Evolutionary conservation across 1,140 invertebrate genomes (phyloP).

Genomic region (Drosophila arizonae): DNA sequence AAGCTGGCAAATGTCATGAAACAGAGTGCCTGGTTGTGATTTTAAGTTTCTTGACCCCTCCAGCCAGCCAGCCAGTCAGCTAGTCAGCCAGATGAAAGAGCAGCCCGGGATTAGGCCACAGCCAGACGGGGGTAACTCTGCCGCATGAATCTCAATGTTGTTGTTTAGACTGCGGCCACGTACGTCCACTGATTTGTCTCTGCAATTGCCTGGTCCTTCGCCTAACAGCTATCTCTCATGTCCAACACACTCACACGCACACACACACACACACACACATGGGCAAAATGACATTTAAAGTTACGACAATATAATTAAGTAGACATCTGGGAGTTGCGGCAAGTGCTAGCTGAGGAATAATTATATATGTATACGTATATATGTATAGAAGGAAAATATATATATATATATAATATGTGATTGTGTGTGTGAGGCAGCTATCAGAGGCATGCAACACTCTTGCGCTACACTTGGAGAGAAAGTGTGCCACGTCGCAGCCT

Average conservation of each 20-base stretch:
- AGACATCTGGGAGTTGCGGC: constrained; percentile 68
- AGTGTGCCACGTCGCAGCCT: constrained; percentile 49
- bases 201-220: constrained; percentile 19
- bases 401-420: neutral
- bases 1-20: constrained; percentile 65
- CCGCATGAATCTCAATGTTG: constrained; percentile 76
- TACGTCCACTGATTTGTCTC: constrained; percentile 65
- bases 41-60: constrained; percentile 63
- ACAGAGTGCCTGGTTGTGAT: constrained; percentile 64
- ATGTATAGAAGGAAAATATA: constrained; percentile 24
- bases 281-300: constrained; percentile 78
- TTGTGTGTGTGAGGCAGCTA: neutral
- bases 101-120: constrained; percentile 29
- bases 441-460: constrained; percentile 62
- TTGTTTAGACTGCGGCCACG: constrained; percentile 55
- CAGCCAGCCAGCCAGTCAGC: neutral
- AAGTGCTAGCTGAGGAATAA: constrained; percentile 62
- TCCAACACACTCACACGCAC: constrained; percentile 15
- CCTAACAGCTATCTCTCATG: too few relatives aligned
- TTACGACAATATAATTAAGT: constrained; percentile 80
- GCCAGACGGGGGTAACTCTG: constrained; percentile 25
- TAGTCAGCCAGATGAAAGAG: constrained; percentile 18
- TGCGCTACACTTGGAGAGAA: constrained; percentile 40
- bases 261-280: constrained; percentile 50
- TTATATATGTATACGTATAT: constrained; percentile 65